Evolutionary conservation across 1,140 invertebrate genomes (phyloP), one percentile per base, ranked within the genome.

Genomic region (Drosophila busckii): DNA sequence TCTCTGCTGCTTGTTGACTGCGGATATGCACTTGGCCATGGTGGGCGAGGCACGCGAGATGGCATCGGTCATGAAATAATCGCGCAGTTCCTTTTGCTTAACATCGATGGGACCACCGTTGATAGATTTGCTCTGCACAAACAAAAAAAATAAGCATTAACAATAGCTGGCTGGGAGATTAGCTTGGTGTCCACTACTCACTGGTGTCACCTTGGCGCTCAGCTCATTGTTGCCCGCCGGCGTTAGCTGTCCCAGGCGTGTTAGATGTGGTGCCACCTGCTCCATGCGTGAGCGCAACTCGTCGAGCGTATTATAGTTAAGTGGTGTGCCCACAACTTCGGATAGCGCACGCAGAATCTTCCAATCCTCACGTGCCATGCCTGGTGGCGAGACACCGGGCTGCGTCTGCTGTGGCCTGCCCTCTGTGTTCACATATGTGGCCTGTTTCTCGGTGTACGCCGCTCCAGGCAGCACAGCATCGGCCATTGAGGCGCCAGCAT

Each of bases 381-480:
- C 97, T 8, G 98, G 98, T 28, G 98, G 95, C 15, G 94, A 93
- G n/a, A 99, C 93, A 8, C 97, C 98, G 2, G 92, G 89, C 28
- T 94, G 89, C 1, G 97, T 97, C 89, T 97, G 93, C 89, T 99
- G 98, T n/a, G 97, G 91, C 45, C 98, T 90, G 5, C 98, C 98
- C 90, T 99, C 98, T 0, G 95, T 98, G 88, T 99, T 99, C 0
- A 98, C 96, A 88, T 97, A 99, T 8, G 94, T 98, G 4, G 90
- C 97, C 87, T 96, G 93, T 89, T 99, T 99, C 90, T 99, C 98
- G 1, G 98, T 99, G 87, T 99, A 99, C 0, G 98, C 97, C n/a
- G 96, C 96, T 46, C 96, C 98, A 10, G 98, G 97, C 2, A 99
- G 89, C 50, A 99, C 91, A 9, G 96, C 91, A 89, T 99, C 98